A percentile compares a stretch with the other conserved stretches of the same genome.
These are phyloP conservation scores for Archegozetes longisetosus DNA, from an alignment of 1,140 invertebrate species.

Conservation along the genomic window DNA sequence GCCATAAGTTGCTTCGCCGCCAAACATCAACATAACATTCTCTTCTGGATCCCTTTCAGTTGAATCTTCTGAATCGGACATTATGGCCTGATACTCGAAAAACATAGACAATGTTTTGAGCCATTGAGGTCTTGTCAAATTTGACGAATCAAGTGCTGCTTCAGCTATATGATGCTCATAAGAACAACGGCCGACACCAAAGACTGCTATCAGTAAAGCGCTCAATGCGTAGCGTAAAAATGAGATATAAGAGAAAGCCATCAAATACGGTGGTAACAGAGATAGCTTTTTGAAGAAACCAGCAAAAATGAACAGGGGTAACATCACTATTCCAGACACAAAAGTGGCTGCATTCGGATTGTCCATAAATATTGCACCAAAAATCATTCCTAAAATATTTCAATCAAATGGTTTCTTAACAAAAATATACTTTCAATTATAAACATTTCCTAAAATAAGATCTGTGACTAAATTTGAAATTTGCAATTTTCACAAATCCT, in stretches of 20 bases:
- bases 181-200: slow-evolving; percentile 54
- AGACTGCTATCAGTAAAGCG: slow-evolving; percentile 71
- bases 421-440: too few species aligned
- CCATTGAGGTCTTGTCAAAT: slow-evolving; percentile 5
- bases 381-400: neutral
- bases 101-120: neutral
- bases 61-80: neutral
- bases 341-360: neutral
- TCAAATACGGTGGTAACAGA: slow-evolving; percentile 74
- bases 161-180: slow-evolving; percentile 42
- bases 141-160: slow-evolving; percentile 41
- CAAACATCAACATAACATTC: neutral
- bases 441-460: too few species aligned
- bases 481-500: too few species aligned
- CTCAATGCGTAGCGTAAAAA: slow-evolving; percentile 84
- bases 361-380: neutral
- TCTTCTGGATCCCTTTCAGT: neutral
- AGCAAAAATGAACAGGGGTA: slow-evolving; percentile 68
- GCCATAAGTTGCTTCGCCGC: neutral
- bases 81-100: neutral
- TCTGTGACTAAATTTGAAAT: too few species aligned
- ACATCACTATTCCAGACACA: slow-evolving; percentile 36
- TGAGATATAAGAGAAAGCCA: slow-evolving; percentile 72
- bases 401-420: too few species aligned
- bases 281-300: slow-evolving; percentile 88